Conservation (phyloP, 2,888 invertebrate genomes). For the Orgyia antiqua region DNA sequence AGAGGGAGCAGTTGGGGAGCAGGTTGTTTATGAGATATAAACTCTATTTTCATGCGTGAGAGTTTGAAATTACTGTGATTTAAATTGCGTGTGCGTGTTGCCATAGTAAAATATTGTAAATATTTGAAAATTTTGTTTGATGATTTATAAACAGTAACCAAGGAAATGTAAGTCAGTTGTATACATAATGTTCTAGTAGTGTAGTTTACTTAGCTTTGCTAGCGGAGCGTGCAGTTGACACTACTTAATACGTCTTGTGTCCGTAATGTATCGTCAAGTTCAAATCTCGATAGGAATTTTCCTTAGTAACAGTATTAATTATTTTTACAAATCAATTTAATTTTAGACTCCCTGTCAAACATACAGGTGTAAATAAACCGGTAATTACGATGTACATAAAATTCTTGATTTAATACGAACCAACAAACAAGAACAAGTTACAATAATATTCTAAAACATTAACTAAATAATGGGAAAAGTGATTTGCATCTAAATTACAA, state of each 20-base stretch:
- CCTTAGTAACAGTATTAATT: too few relatives aligned
- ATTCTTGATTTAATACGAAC: too few relatives aligned
- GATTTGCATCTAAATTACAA: too few relatives aligned
- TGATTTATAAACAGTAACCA: conserved; percentile 51
- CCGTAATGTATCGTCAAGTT: neutral
- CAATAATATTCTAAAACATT: too few relatives aligned
- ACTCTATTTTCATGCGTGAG: conserved; percentile 27
- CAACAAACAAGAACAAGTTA: too few relatives aligned
- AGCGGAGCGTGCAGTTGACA: conserved; percentile 1
- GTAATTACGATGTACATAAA: too few relatives aligned
- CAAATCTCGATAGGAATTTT: conserved; percentile 4
- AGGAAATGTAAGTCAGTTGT: conserved; percentile 45
- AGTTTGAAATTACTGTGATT: conserved; percentile 19
- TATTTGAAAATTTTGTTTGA: conserved; percentile 54
- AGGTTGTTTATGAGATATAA: conserved; percentile 18
- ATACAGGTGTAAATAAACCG: too few relatives aligned
- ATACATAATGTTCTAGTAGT: conserved; percentile 24
- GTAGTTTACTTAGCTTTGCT: conserved; percentile 17
- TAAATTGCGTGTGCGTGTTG: conserved; percentile 43
- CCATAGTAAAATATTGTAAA: conserved; percentile 34
- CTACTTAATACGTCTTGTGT: neutral
- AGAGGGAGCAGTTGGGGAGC: too few relatives aligned
- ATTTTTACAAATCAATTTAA: too few relatives aligned
- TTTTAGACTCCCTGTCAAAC: too few relatives aligned
- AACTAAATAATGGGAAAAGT: too few relatives aligned